Conservation (phyloP, 2,888 invertebrate species). For the Agonopterix arenella region DNA sequence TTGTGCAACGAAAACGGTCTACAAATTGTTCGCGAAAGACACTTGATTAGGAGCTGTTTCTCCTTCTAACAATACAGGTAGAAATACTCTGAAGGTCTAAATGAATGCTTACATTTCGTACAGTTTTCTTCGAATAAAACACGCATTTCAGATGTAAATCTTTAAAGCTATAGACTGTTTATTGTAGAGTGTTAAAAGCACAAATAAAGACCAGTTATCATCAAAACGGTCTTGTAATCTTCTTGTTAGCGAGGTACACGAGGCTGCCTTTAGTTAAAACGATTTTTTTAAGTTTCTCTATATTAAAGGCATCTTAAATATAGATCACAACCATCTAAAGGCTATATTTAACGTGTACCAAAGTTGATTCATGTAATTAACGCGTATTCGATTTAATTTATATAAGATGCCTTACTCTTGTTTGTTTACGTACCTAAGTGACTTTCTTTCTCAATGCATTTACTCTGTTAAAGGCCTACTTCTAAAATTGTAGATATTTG, state of each 20-base stretch:
- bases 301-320: too few relatives aligned
- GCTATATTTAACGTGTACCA: conserved; percentile 6
- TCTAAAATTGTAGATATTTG: conserved; percentile 48
- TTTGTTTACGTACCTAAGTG: conserved; percentile 16
- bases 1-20: too few relatives aligned
- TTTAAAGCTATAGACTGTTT: conserved; percentile 47
- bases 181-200: conserved; percentile 38
- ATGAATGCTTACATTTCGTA: too few relatives aligned
- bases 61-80: too few relatives aligned
- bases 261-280: too few relatives aligned
- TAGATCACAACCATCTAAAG: conserved; percentile 1
- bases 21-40: too few relatives aligned
- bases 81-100: too few relatives aligned
- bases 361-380: conserved; percentile 13
- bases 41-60: too few relatives aligned
- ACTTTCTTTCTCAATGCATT: conserved; percentile 43
- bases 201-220: conserved; percentile 18
- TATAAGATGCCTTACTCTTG: conserved; percentile 12
- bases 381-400: conserved; percentile 22
- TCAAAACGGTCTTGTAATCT: not conserved
- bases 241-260: too few relatives aligned
- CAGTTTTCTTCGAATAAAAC: too few relatives aligned
- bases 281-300: too few relatives aligned
- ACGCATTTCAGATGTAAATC: too few relatives aligned
- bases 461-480: conserved; percentile 62